These are phyloP conservation scores for Acrobasis suavella DNA, from an alignment of 2,888 invertebrate species.

Conservation along the genomic window DNA sequence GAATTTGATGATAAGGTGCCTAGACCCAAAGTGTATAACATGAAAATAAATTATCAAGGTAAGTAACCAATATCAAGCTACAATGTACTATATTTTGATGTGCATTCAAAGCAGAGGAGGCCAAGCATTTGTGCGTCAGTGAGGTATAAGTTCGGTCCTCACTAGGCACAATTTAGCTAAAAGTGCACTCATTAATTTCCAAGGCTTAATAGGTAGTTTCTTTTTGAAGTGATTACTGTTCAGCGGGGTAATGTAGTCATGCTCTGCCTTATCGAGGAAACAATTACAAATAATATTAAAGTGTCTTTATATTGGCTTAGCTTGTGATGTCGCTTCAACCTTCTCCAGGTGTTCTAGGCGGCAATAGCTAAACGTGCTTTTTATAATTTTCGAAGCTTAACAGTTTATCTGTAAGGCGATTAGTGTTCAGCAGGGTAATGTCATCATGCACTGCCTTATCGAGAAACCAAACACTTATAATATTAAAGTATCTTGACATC, in stretches of 20 bases:
- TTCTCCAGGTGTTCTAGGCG: conserved; percentile 2
- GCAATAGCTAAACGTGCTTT: conserved; percentile 17
- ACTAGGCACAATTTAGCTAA: too few species aligned
- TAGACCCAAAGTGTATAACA: conserved; percentile 27
- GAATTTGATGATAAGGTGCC: conserved; percentile 5
- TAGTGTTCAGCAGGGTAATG: conserved; percentile 14
- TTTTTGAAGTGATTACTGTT: too few species aligned
- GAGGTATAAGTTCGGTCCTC: too few species aligned
- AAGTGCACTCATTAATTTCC: too few species aligned
- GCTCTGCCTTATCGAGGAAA: too few species aligned
- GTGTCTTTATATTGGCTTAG: neutral
- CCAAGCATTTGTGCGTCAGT: too few species aligned
- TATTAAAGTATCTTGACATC: too few species aligned
- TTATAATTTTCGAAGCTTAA: conserved; percentile 21
- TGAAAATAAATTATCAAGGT: neutral
- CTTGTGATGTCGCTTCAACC: neutral
- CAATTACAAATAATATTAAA: too few species aligned
- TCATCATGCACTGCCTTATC: conserved; percentile 21
- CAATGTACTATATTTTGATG: neutral
- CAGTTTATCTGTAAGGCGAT: conserved; percentile 19
- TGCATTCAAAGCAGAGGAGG: too few species aligned
- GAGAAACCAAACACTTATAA: neutral
- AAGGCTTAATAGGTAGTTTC: too few species aligned
- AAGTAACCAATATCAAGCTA: neutral
- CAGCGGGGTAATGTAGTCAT: too few species aligned